Evolutionary conservation across 35 echinoderm and acorn worm species (phyloP).

Genomic region (Heliocidaris tuberculata): DNA sequence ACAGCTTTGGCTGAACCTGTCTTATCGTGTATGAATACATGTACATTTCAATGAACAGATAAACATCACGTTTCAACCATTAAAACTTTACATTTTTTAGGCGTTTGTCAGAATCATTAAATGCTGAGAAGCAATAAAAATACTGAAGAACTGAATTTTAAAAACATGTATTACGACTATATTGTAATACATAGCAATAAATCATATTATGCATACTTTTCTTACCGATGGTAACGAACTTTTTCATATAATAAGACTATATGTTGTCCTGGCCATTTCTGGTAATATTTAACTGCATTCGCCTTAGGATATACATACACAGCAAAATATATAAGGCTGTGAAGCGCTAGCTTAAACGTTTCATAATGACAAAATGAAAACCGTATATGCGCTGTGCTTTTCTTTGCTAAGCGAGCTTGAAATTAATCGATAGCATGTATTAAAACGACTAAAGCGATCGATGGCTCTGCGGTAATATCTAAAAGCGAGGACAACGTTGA

Average conservation of each 20-base stretch:
- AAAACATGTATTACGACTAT: not conserved
- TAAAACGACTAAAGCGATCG: conserved; percentile 15
- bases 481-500: conserved; percentile 14
- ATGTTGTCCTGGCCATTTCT: not conserved
- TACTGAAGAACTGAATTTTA: not conserved
- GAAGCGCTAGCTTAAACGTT: not conserved
- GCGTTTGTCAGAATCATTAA: too few species aligned
- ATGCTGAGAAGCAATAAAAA: not conserved
- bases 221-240: not conserved
- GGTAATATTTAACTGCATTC: not conserved
- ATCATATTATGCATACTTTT: not conserved
- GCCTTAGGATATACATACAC: not conserved
- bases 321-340: not conserved
- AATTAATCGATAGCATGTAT: conserved; percentile 36
- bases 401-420: conserved; percentile 41
- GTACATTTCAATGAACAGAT: too few species aligned
- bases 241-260: not conserved
- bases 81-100: too few species aligned
- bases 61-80: too few species aligned
- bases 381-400: conserved; percentile 19
- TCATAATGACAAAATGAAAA: conserved; percentile 3
- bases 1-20: too few species aligned
- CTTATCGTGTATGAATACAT: too few species aligned
- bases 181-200: not conserved
- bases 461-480: not conserved